phyloP scores from a whole-genome alignment of 2,888 invertebrate species.

The Monoplex corrugatus region DNA sequence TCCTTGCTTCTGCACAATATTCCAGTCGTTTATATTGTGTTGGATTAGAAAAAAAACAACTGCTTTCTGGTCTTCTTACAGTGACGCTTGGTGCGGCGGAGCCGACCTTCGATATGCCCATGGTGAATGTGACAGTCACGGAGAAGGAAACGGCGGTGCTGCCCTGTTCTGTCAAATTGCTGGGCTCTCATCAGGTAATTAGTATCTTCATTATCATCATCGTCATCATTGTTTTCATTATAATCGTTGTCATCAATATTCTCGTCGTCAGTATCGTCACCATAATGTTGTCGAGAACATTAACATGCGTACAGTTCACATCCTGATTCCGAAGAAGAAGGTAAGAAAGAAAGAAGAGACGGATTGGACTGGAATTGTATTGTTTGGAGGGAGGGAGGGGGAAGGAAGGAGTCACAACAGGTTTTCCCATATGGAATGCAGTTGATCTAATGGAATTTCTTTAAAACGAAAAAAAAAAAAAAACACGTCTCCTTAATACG shows the following conservation, averaged over 20 bases:
- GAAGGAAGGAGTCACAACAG: no score
- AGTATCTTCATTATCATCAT: background rate
- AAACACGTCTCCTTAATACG: no score
- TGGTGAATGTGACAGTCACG: conserved; percentile 72
- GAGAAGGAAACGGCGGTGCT: conserved; percentile 70
- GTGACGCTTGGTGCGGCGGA: conserved; percentile 57
- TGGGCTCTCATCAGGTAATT: conserved; percentile 70
- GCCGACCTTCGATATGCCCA: conserved; percentile 73
- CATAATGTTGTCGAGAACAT: no score
- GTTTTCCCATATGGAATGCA: no score
- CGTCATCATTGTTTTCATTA: background rate
- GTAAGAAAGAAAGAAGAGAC: background rate
- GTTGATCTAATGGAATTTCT: no score
- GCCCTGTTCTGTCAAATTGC: conserved; percentile 72
- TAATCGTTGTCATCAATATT: no score
- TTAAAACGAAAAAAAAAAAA: no score
- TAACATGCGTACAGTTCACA: no score
- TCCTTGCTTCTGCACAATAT: background rate
- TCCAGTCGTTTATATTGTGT: background rate
- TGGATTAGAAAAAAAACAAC: background rate
- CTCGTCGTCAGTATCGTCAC: no score
- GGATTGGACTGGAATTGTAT: background rate
- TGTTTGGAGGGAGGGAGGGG: no score
- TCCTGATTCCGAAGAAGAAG: no score
- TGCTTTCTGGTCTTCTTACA: conserved; percentile 30